phyloP scores from a whole-genome alignment of 1,140 invertebrate genomes.

The Vollenhovia emeryi region DNA sequence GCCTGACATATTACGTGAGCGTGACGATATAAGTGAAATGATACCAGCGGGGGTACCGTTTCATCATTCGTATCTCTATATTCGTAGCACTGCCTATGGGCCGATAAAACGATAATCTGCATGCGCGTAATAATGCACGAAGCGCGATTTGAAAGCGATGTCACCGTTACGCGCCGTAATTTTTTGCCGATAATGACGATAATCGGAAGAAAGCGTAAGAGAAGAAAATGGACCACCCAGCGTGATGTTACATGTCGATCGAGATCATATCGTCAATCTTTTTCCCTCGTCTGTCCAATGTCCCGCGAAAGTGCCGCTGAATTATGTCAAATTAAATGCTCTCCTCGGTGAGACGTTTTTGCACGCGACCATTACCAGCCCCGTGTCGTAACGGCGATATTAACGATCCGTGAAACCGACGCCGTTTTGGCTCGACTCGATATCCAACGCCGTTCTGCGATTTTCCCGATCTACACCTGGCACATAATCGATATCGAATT shows the following conservation, averaged over 20 bases:
- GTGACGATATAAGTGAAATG: conserved; percentile 19
- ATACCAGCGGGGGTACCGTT: background rate
- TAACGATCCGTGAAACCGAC: conserved; percentile 75
- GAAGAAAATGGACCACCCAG: conserved; percentile 36
- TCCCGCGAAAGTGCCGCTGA: conserved; percentile 45
- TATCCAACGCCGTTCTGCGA: conserved; percentile 12
- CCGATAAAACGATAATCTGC: background rate
- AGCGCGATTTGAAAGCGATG: conserved; percentile 9
- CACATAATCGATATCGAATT: background rate
- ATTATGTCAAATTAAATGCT: conserved; percentile 71
- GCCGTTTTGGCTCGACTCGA: conserved; percentile 49
- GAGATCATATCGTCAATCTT: conserved; percentile 24
- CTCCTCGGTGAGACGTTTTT: conserved; percentile 61
- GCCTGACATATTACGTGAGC: conserved; percentile 11
- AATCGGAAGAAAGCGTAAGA: conserved; percentile 34
- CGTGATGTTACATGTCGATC: conserved; percentile 33
- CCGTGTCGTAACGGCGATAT: conserved; percentile 70
- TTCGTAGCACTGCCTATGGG: background rate
- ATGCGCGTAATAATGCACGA: background rate
- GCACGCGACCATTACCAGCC: conserved; percentile 66
- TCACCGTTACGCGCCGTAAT: background rate
- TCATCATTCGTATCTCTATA: conserved; percentile 9
- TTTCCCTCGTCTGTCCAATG: background rate
- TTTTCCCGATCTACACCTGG: conserved; percentile 52
- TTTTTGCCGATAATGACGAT: background rate